Evolutionary conservation across 2,797 vertebrate genomes (phyloP), one percentile per base, ranked within the genome.

Genomic region (Dendrocincla tyrannina): DNA sequence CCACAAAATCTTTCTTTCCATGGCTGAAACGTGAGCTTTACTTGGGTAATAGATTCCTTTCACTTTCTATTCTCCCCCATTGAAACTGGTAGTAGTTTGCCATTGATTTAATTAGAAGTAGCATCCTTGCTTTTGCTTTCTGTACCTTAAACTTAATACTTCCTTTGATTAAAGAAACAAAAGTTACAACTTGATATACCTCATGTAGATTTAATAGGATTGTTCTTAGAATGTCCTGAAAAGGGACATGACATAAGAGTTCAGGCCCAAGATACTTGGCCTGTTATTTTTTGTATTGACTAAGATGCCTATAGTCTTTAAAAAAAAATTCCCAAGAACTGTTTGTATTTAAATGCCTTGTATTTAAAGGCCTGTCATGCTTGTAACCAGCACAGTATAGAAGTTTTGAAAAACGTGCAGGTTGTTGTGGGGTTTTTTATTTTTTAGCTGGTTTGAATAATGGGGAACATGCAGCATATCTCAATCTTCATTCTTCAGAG

Each of bases 21-120:
- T 2, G 5, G 47, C 64, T 96, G 95, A 95, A 96, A 92, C 5
- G 1, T 83, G 95, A 95, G 50, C 79, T 68, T 75, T 58, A 47
- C 70, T 91, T 50, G 42, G 89, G 77, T 96, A 91, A 87, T 33
- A 39, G 53, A 92, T 93, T 92, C 33, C 10, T 95, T 96, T 94
- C 86, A 93, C 84, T 72, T 89, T 82, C 72, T 41, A 73, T 91
- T 49, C 39, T 95, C 67, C 23, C 19, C 23, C 32, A 7, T 11
- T 87, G 78, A 95, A 89, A 84, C 33, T 11, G 24, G 33, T 59
- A 88, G 77, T 84, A 91, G 37, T 69, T 93, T 96, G 76, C 81
- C 52, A 78, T 85, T 87, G 73, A 78, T 88, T 89, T 94, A 94
- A 93, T 72, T 91, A 37, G 42, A 81, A 88, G 60, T 79, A 62